phyloP scores from a whole-genome alignment of 2,113 vertebrate genomes.

The Melanostigma gelatinosum region DNA sequence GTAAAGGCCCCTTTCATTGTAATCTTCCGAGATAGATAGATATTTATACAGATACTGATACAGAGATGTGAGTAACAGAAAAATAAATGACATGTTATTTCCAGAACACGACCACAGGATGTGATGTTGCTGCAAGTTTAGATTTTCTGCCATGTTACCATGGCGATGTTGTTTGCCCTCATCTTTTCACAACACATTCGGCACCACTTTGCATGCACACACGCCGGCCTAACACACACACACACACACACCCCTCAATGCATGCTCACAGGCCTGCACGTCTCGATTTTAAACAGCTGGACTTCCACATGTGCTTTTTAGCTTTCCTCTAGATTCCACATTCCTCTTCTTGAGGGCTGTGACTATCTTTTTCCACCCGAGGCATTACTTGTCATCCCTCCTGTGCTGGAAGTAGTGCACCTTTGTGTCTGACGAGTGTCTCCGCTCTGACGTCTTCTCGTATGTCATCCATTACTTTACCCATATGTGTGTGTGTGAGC shows the following conservation, averaged over 20 bases:
- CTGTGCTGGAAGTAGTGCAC: constrained; percentile 45
- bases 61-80: background rate
- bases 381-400: constrained; percentile 31
- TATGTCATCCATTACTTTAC: constrained; percentile 33
- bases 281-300: constrained; percentile 26
- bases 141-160: constrained; percentile 48
- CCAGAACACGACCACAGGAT: constrained; percentile 67
- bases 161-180: constrained; percentile 20
- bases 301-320: constrained; percentile 44
- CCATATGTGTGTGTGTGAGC: constrained; percentile 49
- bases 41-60: background rate
- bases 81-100: constrained; percentile 15
- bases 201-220: constrained; percentile 57
- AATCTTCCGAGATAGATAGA: background rate
- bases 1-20: background rate
- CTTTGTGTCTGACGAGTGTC: constrained; percentile 44
- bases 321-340: constrained; percentile 37
- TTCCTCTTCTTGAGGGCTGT: constrained; percentile 23
- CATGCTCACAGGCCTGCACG: constrained; percentile 20
- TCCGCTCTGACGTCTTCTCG: constrained; percentile 35
- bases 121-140: constrained; percentile 53
- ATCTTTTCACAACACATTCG: constrained; percentile 16
- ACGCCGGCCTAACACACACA: background rate
- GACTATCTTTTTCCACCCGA: constrained; percentile 45
- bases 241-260: background rate